phyloP scores from a whole-genome alignment of 23 tunicate genomes.

The Styela clava region DNA sequence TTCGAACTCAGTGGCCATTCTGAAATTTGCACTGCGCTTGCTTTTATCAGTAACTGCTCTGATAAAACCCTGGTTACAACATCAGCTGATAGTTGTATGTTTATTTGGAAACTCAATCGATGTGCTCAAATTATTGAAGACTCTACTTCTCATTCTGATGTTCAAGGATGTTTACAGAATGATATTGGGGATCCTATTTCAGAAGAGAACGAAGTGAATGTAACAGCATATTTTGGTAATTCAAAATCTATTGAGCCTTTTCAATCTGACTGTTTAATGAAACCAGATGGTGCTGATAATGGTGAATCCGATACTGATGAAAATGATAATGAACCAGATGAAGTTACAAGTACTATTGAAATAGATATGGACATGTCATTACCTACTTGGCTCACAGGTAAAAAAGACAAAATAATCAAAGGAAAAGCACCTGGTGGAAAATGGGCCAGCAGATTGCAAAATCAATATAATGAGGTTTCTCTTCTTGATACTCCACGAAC shows the following conservation, averaged over 20 bases:
- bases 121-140: slow-evolving; percentile 2
- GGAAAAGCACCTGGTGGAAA: slow-evolving; percentile 17
- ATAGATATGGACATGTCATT: slow-evolving; percentile 9
- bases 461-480: not conserved
- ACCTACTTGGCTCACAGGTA: slow-evolving; percentile 22
- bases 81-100: slow-evolving; percentile 74
- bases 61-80: slow-evolving; percentile 40
- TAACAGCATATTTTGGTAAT: slow-evolving; percentile 11
- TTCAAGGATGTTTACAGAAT: not conserved
- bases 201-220: not conserved
- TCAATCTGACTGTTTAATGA: not conserved
- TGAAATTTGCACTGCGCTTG: slow-evolving; percentile 50
- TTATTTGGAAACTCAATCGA: slow-evolving; percentile 46
- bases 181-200: not conserved
- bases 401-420: slow-evolving; percentile 8
- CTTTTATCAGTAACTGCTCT: slow-evolving; percentile 19
- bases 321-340: not conserved
- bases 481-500: slow-evolving; percentile 21
- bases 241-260: not conserved
- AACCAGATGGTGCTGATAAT: not conserved
- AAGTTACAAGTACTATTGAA: not conserved
- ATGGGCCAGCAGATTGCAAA: slow-evolving; percentile 15
- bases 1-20: slow-evolving; percentile 71
- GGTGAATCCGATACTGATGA: not conserved
- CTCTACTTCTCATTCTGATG: not conserved